These are phyloP conservation scores for Maniola jurtina DNA, from an alignment of 1,140 invertebrate species.

Conservation along the genomic window DNA sequence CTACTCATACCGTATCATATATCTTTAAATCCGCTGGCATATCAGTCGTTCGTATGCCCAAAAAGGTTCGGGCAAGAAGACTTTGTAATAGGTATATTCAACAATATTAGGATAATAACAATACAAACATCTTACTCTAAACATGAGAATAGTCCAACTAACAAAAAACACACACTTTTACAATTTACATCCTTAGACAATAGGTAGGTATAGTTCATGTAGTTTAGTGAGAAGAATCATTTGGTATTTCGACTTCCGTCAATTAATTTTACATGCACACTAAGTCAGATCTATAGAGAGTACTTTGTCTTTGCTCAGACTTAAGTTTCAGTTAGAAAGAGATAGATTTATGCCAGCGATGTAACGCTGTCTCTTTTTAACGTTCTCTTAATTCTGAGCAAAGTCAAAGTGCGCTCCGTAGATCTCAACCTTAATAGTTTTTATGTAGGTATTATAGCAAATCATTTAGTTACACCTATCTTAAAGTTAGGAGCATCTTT, in stretches of 20 bases:
- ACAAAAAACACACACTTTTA: slow-evolving; percentile 8
- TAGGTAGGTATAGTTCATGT: neutral
- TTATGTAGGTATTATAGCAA: too few species aligned
- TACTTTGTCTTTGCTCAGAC: too few species aligned
- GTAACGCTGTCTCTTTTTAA: too few species aligned
- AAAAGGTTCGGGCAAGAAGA: slow-evolving; percentile 46
- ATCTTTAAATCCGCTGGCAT: neutral
- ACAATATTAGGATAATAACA: slow-evolving; percentile 13
- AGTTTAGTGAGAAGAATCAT: slow-evolving; percentile 5
- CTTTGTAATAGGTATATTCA: slow-evolving; percentile 9
- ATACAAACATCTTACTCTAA: slow-evolving; percentile 1
- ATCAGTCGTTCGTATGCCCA: slow-evolving; percentile 45
- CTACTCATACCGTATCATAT: neutral
- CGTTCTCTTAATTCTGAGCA: too few species aligned
- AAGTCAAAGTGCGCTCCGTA: too few species aligned
- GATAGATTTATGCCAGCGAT: too few species aligned
- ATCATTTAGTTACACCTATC: too few species aligned
- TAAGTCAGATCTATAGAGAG: too few species aligned
- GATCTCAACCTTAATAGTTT: too few species aligned
- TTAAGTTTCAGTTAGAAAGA: too few species aligned
- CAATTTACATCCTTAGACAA: neutral
- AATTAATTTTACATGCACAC: neutral
- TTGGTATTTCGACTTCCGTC: neutral
- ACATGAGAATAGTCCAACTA: slow-evolving; percentile 21
- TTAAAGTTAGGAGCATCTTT: too few species aligned